Conservation (phyloP, 2,113 vertebrate species). For the Toxotes jaculatrix region DNA sequence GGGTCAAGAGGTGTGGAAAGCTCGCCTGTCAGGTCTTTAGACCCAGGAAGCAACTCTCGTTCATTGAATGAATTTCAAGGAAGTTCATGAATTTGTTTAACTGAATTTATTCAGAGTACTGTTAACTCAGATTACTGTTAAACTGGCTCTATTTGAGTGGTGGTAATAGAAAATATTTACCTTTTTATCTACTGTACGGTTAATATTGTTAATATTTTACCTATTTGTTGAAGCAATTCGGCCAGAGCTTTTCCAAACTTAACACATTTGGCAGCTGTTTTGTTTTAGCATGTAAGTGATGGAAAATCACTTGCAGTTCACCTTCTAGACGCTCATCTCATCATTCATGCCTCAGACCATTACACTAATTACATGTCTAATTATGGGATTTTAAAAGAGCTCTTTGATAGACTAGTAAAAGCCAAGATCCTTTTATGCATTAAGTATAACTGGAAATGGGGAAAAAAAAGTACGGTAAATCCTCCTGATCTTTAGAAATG, state of each 20-base stretch:
- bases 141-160: neutral
- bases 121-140: neutral
- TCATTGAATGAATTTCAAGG: too few relatives aligned
- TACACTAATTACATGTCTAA: slow-evolving; percentile 19
- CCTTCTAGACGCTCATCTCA: slow-evolving; percentile 10
- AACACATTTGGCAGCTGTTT: neutral
- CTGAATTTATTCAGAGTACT: too few relatives aligned
- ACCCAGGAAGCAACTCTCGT: too few relatives aligned
- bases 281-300: slow-evolving; percentile 2
- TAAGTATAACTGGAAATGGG: slow-evolving; percentile 3
- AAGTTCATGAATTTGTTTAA: too few relatives aligned
- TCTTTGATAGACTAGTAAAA: slow-evolving; percentile 5
- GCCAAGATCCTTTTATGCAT: neutral
- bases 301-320: slow-evolving; percentile 20
- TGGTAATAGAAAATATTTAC: neutral
- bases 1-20: too few relatives aligned
- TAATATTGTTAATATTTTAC: too few relatives aligned
- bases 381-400: slow-evolving; percentile 31
- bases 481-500: neutral
- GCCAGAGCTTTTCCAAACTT: neutral
- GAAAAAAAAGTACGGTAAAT: neutral
- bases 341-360: slow-evolving; percentile 6
- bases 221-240: neutral
- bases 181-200: too few relatives aligned
- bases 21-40: too few relatives aligned